Percentiles rank a stretch among this genome's conserved stretches.
phyloP scores from a whole-genome alignment of 1,140 invertebrate species.

The Aphelinus certus region DNA sequence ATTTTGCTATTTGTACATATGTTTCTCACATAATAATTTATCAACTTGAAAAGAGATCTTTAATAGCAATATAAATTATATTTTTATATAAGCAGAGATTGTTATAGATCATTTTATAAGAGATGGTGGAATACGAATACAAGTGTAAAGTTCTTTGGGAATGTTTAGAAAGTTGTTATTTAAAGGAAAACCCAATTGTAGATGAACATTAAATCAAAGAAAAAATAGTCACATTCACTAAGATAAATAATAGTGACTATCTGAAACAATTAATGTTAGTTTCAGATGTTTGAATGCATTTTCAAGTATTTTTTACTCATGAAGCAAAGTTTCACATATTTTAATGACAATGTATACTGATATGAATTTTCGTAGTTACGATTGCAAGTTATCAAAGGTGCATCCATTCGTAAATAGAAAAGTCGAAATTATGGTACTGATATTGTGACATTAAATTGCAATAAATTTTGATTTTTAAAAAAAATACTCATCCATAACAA shows the following conservation, averaged over 20 bases:
- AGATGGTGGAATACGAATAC: neutral
- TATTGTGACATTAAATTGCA: no score
- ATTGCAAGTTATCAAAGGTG: no score
- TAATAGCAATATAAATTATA: conserved; percentile 34
- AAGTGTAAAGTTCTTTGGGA: conserved; percentile 1
- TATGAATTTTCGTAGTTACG: no score
- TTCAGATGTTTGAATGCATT: neutral
- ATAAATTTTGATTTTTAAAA: no score
- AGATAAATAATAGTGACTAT: neutral
- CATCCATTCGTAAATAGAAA: no score
- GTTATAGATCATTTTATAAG: conserved; percentile 9
- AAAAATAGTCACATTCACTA: neutral
- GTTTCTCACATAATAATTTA: conserved; percentile 20
- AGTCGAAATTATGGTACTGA: no score
- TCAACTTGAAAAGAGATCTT: conserved; percentile 8
- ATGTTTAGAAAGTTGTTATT: conserved; percentile 19
- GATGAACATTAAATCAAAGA: conserved; percentile 7
- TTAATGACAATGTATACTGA: no score
- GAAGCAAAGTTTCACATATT: conserved; percentile 12
- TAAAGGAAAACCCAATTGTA: conserved; percentile 18
- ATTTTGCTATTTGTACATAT: conserved; percentile 30
- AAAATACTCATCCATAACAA: no score
- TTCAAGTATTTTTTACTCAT: neutral
- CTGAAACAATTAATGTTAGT: neutral
- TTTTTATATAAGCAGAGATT: conserved; percentile 28